Conservation (phyloP, 2,888 invertebrate species). For the Pseudoips prasinana region DNA sequence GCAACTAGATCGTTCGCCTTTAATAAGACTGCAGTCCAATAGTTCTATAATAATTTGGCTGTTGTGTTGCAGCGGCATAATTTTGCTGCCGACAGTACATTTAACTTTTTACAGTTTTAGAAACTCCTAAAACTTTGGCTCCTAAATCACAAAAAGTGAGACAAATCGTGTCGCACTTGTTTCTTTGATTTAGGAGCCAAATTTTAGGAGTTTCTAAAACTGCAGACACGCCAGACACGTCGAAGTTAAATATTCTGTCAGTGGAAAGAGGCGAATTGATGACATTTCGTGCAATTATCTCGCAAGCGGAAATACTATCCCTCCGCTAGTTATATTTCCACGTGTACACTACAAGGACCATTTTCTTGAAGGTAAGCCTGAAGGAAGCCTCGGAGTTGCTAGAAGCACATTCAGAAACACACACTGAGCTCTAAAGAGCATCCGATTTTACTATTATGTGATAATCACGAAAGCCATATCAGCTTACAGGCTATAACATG, state of each 20-base stretch:
- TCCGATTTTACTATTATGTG: too few relatives aligned
- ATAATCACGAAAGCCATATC: conserved; percentile 6
- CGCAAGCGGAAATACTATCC: conserved; percentile 20
- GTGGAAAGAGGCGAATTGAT: conserved; percentile 20
- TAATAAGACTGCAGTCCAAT: conserved; percentile 23
- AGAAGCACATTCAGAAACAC: conserved; percentile 21
- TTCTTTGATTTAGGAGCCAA: too few relatives aligned
- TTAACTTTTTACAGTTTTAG: conserved; percentile 18
- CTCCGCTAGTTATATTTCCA: conserved; percentile 32
- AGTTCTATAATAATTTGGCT: conserved; percentile 13
- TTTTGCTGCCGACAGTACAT: conserved; percentile 19
- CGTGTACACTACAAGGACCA: conserved; percentile 8
- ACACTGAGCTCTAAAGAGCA: conserved; percentile 5
- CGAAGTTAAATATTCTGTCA: too few relatives aligned
- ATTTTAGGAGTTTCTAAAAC: too few relatives aligned
- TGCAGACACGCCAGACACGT: too few relatives aligned
- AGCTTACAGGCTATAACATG: too few relatives aligned
- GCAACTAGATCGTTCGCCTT: conserved; percentile 35
- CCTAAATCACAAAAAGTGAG: conserved; percentile 16
- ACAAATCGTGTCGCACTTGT: conserved; percentile 31
- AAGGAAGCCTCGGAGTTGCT: conserved; percentile 9
- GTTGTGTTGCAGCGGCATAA: conserved; percentile 5
- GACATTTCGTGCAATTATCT: conserved; percentile 16
- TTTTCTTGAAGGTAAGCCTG: conserved; percentile 12
- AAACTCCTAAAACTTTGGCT: conserved; percentile 22